These are phyloP conservation scores for Drosophila neutralis DNA, from an alignment of 2,888 invertebrate genomes.

Conservation along the genomic window DNA sequence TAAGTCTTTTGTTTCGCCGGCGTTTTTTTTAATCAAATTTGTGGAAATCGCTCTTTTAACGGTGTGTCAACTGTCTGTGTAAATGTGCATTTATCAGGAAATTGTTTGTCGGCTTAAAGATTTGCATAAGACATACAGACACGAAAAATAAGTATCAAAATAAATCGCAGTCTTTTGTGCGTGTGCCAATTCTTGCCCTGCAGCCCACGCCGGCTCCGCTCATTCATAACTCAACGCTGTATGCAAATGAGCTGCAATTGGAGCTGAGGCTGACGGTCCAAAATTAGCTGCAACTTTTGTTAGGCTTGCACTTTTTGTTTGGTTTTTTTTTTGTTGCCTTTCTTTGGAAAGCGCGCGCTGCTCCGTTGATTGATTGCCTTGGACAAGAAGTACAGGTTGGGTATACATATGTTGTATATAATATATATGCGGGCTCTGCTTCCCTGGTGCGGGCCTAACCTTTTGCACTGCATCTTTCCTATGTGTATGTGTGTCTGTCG, in stretches of 20 bases:
- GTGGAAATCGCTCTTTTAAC: conserved; percentile 72
- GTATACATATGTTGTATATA: not conserved
- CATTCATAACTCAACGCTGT: conserved; percentile 54
- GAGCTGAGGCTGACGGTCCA: conserved; percentile 29
- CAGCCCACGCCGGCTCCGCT: conserved; percentile 52
- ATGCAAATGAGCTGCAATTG: conserved; percentile 65
- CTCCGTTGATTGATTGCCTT: conserved; percentile 68
- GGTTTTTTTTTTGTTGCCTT: conserved; percentile 38
- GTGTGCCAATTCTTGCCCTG: conserved; percentile 68
- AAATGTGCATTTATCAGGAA: conserved; percentile 68
- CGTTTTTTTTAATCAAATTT: conserved; percentile 66
- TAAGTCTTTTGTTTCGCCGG: conserved; percentile 69
- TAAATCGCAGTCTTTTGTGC: conserved; percentile 62
- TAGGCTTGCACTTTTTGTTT: conserved; percentile 54
- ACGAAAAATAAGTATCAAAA: conserved; percentile 16
- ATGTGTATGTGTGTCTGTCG: conserved; percentile 9
- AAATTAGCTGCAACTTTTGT: conserved; percentile 74
- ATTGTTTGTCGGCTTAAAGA: conserved; percentile 67
- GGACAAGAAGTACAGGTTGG: conserved; percentile 39
- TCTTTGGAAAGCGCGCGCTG: conserved; percentile 69
- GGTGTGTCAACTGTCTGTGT: conserved; percentile 34
- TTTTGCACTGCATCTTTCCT: conserved; percentile 56
- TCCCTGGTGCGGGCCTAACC: conserved; percentile 71
- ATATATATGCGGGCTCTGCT: conserved; percentile 62
- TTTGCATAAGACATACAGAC: conserved; percentile 68